A percentile compares a stretch with the other conserved stretches of the same genome.
Conservation (phyloP, 2,113 vertebrate genomes). For the Dipodomys ordii region DNA sequence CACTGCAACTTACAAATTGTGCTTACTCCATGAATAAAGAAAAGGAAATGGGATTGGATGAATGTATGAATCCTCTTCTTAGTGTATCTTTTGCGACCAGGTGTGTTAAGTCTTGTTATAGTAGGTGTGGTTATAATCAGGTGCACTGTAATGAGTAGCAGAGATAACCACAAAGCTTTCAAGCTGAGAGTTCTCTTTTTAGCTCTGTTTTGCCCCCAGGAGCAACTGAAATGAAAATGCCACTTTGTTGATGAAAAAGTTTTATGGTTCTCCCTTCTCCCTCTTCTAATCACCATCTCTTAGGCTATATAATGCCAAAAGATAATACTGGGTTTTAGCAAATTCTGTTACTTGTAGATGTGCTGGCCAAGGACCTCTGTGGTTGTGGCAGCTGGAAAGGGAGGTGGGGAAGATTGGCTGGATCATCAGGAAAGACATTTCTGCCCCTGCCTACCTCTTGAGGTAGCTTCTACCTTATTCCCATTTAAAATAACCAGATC, state of each 20-base stretch:
- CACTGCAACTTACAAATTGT: conserved; percentile 31
- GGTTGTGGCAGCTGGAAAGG: conserved; percentile 31
- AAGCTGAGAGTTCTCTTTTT: conserved; percentile 61
- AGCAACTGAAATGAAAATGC: conserved; percentile 75
- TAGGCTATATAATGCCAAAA: conserved; percentile 30
- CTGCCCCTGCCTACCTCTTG: background rate
- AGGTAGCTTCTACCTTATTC: background rate
- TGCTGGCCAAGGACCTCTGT: background rate
- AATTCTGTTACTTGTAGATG: conserved; percentile 19
- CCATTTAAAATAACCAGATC: background rate
- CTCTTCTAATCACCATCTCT: conserved; percentile 57
- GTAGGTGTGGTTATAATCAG: conserved; percentile 70
- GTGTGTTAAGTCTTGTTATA: conserved; percentile 73
- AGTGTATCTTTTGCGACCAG: conserved; percentile 59
- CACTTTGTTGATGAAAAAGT: conserved; percentile 64
- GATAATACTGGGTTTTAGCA: conserved; percentile 52
- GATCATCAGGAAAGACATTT: background rate
- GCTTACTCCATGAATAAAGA: conserved; percentile 62
- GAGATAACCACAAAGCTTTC: conserved; percentile 70
- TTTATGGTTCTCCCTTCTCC: background rate
- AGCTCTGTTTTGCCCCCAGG: conserved; percentile 64
- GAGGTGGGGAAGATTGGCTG: background rate
- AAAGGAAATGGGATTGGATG: conserved; percentile 30
- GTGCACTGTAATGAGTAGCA: conserved; percentile 45
- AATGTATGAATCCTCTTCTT: conserved; percentile 24